These are phyloP conservation scores for Chaunax sp. DNA, from an alignment of 2,797 vertebrate species.

Conservation along the genomic window DNA sequence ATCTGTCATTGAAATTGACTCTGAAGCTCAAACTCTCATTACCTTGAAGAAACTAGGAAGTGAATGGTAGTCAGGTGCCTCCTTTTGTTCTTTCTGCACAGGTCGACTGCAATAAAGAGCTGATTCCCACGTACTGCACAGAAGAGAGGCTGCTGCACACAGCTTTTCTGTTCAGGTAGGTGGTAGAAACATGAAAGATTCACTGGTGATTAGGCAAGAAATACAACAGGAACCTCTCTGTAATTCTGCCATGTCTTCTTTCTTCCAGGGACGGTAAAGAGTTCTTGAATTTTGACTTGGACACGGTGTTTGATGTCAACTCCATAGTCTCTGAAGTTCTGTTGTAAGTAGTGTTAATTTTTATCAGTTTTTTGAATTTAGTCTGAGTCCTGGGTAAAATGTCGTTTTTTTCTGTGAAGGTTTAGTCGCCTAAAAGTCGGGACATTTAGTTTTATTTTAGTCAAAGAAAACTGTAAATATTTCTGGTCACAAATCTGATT, in stretches of 20 bases:
- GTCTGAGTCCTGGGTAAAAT: too few relatives aligned
- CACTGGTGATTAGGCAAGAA: not conserved
- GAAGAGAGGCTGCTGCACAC: constrained; percentile 82
- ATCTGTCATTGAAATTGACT: not conserved
- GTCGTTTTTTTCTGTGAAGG: too few relatives aligned
- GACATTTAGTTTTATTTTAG: too few relatives aligned
- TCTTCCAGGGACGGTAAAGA: constrained; percentile 84
- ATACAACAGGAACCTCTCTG: not conserved
- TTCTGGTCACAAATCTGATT: too few relatives aligned
- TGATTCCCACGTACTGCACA: constrained; percentile 84
- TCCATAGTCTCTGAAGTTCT: constrained; percentile 92
- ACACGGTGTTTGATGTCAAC: constrained; percentile 91
- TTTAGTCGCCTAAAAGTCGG: too few relatives aligned
- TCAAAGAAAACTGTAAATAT: too few relatives aligned
- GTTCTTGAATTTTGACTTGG: constrained; percentile 89
- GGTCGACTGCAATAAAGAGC: constrained; percentile 89
- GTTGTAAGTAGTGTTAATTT: constrained; percentile 87
- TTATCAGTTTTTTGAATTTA: too few relatives aligned
- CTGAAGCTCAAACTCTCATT: not conserved
- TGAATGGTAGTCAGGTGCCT: not conserved
- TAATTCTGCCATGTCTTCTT: not conserved
- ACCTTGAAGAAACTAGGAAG: not conserved
- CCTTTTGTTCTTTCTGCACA: constrained; percentile 59
- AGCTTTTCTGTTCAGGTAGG: constrained; percentile 92
- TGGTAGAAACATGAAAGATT: not conserved